These are phyloP conservation scores for Petrosia ficiformis DNA, from an alignment of 37 sponge, comb jelly and placozoan genomes.

Conservation along the genomic window DNA sequence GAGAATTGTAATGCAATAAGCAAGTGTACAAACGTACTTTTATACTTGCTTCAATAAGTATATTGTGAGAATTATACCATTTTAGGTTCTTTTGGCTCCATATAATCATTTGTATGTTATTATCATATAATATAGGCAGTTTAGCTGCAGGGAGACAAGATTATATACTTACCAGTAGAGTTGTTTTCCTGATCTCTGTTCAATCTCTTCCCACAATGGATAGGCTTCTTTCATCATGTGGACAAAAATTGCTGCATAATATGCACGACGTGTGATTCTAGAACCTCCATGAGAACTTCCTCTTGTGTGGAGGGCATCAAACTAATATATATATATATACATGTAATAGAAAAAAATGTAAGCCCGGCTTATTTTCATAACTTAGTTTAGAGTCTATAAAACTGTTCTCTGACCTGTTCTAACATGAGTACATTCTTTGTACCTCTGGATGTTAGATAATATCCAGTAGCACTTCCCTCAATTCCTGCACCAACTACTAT, in stretches of 20 bases:
- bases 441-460: slow-evolving; percentile 32
- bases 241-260: slow-evolving; percentile 45
- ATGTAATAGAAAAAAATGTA: too few relatives aligned
- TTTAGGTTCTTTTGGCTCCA: too few relatives aligned
- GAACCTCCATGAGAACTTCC: slow-evolving; percentile 90
- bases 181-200: slow-evolving; percentile 50
- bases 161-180: slow-evolving; percentile 58
- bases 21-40: too few relatives aligned
- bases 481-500: slow-evolving; percentile 85
- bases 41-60: too few relatives aligned
- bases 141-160: neutral
- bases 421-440: slow-evolving; percentile 53
- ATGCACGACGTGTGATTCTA: slow-evolving; percentile 69
- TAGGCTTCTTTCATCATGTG: slow-evolving; percentile 81
- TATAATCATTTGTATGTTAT: too few relatives aligned
- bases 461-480: slow-evolving; percentile 83
- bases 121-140: too few relatives aligned
- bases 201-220: slow-evolving; percentile 68
- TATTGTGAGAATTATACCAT: too few relatives aligned
- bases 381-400: neutral
- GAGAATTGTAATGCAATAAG: too few relatives aligned
- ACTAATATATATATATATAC: slow-evolving; percentile 57
- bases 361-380: neutral
- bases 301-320: slow-evolving; percentile 67
- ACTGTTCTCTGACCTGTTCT: slow-evolving; percentile 65